A percentile compares a stretch with the other conserved stretches of the same genome.
These are phyloP conservation scores for Aphidoletes aphidimyza DNA, from an alignment of 2,888 invertebrate species.

Conservation along the genomic window DNA sequence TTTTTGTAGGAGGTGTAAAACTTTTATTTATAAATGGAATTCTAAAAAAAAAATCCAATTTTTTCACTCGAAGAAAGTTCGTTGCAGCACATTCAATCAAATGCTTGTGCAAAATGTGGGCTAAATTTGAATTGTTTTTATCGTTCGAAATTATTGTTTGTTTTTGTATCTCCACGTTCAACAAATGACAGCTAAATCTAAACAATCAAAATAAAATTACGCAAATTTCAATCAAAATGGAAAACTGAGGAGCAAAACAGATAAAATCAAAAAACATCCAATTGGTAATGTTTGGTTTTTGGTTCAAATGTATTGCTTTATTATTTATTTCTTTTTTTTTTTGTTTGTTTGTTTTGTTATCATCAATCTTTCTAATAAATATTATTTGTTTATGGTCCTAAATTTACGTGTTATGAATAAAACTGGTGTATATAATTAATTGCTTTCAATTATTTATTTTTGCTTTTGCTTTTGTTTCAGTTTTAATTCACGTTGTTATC, in stretches of 20 bases:
- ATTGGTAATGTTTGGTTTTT: slow-evolving; percentile 15
- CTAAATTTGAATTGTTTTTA: too few species aligned
- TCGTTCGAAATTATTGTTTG: too few species aligned
- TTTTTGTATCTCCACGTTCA: too few species aligned
- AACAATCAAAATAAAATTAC: neutral
- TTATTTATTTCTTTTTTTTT: slow-evolving; percentile 15
- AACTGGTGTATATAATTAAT: slow-evolving; percentile 42
- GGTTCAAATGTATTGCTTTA: slow-evolving; percentile 51
- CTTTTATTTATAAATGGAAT: too few species aligned
- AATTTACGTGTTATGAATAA: slow-evolving; percentile 43
- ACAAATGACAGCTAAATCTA: too few species aligned
- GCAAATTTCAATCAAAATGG: neutral
- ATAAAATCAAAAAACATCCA: slow-evolving; percentile 26
- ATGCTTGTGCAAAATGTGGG: too few species aligned
- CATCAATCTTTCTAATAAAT: slow-evolving; percentile 49
- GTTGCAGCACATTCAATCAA: too few species aligned
- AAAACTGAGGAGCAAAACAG: neutral
- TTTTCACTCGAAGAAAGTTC: too few species aligned
- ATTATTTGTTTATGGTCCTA: slow-evolving; percentile 36
- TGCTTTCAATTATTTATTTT: neutral
- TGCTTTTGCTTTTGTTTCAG: slow-evolving; percentile 30
- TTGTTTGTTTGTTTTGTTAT: neutral
- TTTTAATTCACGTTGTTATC: slow-evolving; percentile 1
- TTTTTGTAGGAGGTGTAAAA: too few species aligned
- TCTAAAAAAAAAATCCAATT: too few species aligned